Evolutionary conservation across 2,113 vertebrate species (phyloP).

Genomic region (Mobula birostris): DNA sequence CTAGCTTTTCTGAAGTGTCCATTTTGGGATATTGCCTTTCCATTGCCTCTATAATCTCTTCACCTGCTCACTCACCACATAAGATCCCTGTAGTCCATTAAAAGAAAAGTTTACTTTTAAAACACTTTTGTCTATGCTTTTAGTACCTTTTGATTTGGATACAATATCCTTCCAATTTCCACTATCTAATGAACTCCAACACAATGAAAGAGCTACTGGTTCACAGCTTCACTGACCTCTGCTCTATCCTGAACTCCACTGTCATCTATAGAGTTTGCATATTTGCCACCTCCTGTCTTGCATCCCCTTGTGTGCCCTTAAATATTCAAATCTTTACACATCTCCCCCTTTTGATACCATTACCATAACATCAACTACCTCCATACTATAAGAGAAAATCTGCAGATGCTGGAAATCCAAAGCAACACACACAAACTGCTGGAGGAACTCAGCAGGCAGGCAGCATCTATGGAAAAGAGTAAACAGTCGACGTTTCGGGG

Average conservation of each 20-base stretch:
- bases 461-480: no score
- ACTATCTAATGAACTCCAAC: neutral
- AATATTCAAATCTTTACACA: neutral
- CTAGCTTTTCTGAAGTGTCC: neutral
- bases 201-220: no score
- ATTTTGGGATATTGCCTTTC: neutral
- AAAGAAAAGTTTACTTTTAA: neutral
- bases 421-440: no score
- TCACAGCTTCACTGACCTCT: no score
- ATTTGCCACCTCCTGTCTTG: neutral
- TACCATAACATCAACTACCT: neutral
- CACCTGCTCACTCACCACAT: neutral
- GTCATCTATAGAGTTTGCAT: neutral
- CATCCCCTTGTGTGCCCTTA: neutral
- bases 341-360: no score
- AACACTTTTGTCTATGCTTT: neutral
- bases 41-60: neutral
- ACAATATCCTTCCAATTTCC: neutral
- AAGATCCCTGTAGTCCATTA: neutral
- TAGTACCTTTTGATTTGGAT: neutral
- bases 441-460: no score
- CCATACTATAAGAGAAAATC: neutral
- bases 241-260: no score
- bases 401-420: no score
- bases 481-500: no score